Conservation (phyloP, 92 coral and sea anemone genomes). For the Zoanthus gigantus region DNA sequence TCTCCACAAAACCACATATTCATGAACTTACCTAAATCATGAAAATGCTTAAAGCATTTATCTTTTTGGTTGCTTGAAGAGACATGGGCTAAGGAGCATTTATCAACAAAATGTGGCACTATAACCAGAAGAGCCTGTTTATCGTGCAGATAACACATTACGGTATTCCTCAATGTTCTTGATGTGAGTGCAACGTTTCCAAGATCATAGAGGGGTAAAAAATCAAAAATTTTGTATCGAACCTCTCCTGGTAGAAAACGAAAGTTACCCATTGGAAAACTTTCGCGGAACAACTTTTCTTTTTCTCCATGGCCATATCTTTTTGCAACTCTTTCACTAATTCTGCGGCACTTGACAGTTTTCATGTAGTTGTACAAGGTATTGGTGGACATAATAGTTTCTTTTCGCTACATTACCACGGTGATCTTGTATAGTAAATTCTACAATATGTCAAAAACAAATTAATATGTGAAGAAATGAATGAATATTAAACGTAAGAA, state of each 20-base stretch:
- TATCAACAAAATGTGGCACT: conserved; percentile 65
- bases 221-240: conserved; percentile 74
- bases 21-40: conserved; percentile 82
- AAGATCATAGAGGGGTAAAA: conserved; percentile 76
- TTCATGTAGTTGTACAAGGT: conserved; percentile 82
- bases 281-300: conserved; percentile 30
- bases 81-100: conserved; percentile 37
- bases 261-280: conserved; percentile 73
- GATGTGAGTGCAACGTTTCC: conserved; percentile 88
- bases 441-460: too few species aligned
- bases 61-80: conserved; percentile 62
- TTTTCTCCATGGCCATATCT: conserved; percentile 44
- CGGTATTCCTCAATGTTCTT: conserved; percentile 76
- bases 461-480: too few species aligned
- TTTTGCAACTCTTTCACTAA: conserved; percentile 50
- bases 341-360: conserved; percentile 79
- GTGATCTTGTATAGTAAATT: too few species aligned
- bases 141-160: conserved; percentile 76
- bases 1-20: too few species aligned
- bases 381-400: conserved; percentile 39
- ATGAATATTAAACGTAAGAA: too few species aligned
- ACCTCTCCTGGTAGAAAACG: conserved; percentile 83
- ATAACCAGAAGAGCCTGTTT: conserved; percentile 82
- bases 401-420: not conserved
- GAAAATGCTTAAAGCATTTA: conserved; percentile 78